Conservation (phyloP, 2,113 vertebrate species). For the Megaceryle maxima region DNA sequence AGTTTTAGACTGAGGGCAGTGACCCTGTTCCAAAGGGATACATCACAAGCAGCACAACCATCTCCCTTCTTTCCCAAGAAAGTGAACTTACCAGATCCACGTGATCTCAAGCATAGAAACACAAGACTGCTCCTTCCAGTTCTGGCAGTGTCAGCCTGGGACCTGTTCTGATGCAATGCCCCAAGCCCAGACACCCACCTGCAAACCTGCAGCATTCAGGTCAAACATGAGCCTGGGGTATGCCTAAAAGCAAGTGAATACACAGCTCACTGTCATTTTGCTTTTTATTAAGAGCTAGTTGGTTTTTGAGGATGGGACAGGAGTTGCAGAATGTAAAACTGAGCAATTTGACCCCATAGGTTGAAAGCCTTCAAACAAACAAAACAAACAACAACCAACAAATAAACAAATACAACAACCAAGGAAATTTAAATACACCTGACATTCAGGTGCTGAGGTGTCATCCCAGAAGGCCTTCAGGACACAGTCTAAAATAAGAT, state of each 20-base stretch:
- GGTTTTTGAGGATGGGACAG: background rate
- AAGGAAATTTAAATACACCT: background rate
- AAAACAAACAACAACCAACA: background rate
- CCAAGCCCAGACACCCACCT: rapidly evolving
- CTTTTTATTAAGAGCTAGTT: background rate
- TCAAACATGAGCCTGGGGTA: background rate
- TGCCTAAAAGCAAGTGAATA: background rate
- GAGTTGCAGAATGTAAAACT: background rate
- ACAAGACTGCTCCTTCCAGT: background rate
- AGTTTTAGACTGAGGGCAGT: background rate
- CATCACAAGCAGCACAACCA: background rate
- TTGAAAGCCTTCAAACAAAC: background rate
- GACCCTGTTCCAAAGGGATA: background rate
- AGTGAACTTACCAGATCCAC: background rate
- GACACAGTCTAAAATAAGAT: background rate
- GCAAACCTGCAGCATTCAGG: background rate
- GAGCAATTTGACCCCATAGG: background rate
- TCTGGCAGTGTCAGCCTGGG: background rate
- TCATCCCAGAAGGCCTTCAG: background rate
- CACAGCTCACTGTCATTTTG: background rate
- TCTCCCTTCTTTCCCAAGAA: background rate
- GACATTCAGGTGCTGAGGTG: background rate
- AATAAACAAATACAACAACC: background rate
- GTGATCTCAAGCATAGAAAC: background rate
- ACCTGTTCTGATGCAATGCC: background rate